phyloP scores from a whole-genome alignment of 1,140 invertebrate species.

The Pseudomyrmex flavicornis region DNA sequence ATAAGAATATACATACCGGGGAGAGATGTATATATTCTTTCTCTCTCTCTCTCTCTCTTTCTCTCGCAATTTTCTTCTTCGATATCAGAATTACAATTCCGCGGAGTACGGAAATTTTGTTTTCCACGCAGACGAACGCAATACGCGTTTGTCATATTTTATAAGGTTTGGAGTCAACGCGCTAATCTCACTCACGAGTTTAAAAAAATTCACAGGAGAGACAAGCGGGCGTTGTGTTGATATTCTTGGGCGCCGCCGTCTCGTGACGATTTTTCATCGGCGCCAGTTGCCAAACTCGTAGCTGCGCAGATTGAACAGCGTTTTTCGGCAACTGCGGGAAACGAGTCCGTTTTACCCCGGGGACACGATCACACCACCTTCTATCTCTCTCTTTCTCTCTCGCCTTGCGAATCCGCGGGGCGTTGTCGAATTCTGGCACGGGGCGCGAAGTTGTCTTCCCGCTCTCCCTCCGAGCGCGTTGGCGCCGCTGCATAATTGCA shows the following conservation, averaged over 20 bases:
- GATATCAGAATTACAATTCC: no score
- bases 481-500: constrained; percentile 63
- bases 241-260: background rate
- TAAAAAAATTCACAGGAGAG: no score
- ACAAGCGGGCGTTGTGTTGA: background rate
- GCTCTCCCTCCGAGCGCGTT: background rate
- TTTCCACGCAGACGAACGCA: no score
- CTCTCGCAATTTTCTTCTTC: no score
- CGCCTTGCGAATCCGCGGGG: background rate
- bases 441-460: constrained; percentile 26
- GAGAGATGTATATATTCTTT: background rate
- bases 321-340: constrained; percentile 8
- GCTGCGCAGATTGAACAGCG: background rate
- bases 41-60: no score
- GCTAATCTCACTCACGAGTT: no score
- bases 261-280: background rate
- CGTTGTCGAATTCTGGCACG: constrained; percentile 21
- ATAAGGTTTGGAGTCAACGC: no score
- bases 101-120: no score
- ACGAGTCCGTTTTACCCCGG: background rate
- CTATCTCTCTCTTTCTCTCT: background rate
- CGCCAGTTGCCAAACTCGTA: background rate
- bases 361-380: background rate
- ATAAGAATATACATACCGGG: background rate
- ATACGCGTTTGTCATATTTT: no score